Evolutionary conservation across 2,888 invertebrate genomes (phyloP).

Genomic region (Rhabditoides inermis): DNA sequence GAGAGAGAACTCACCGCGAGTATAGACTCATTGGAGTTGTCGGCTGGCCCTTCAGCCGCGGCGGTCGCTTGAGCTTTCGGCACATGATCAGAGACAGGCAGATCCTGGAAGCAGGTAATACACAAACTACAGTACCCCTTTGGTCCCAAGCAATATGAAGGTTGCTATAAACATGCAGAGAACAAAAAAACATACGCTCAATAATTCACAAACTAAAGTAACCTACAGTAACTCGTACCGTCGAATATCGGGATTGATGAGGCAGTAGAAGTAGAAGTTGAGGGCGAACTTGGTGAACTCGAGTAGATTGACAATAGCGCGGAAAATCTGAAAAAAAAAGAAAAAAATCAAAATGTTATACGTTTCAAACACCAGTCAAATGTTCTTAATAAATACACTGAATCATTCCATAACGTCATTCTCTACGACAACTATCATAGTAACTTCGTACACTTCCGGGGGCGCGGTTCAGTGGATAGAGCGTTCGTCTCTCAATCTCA

Average conservation of each 20-base stretch:
- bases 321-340: constrained; percentile 55
- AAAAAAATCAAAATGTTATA: neutral
- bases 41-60: constrained; percentile 36
- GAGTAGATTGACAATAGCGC: constrained; percentile 56
- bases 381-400: neutral
- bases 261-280: constrained; percentile 57
- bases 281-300: constrained; percentile 58
- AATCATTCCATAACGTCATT: neutral
- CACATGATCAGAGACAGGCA: constrained; percentile 43
- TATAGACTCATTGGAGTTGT: constrained; percentile 33
- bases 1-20: constrained; percentile 22
- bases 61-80: constrained; percentile 30
- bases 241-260: constrained; percentile 49
- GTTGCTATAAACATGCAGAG: neutral
- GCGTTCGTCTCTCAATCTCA: too few species aligned
- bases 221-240: too few species aligned
- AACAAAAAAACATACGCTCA: too few species aligned
- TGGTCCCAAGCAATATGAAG: neutral
- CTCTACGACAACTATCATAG: too few species aligned
- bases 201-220: too few species aligned
- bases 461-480: too few species aligned
- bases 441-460: too few species aligned
- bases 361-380: neutral
- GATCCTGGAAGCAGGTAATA: constrained; percentile 17
- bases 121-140: neutral